phyloP scores from a whole-genome alignment of 2,113 vertebrate species.

The Electrona antarctica region DNA sequence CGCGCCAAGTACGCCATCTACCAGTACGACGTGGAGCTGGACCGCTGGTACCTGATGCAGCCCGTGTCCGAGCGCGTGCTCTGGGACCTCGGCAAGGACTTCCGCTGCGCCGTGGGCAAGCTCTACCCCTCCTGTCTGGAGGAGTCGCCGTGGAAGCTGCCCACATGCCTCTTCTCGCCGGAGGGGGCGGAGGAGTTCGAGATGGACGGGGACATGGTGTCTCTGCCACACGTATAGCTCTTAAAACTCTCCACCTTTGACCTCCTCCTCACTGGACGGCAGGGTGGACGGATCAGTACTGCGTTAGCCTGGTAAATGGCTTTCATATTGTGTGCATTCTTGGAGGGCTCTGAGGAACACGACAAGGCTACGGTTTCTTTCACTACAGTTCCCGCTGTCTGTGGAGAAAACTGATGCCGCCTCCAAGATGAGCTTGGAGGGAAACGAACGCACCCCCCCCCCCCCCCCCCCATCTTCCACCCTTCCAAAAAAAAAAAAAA shows the following conservation, averaged over 20 bases:
- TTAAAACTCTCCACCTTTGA: background rate
- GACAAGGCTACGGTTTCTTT: background rate
- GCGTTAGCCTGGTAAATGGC: conserved; percentile 29
- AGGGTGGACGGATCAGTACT: conserved; percentile 3
- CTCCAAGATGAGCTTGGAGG: conserved; percentile 19
- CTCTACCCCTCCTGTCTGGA: conserved; percentile 98
- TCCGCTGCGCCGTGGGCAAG: conserved; percentile 95
- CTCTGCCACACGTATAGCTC: conserved; percentile 88
- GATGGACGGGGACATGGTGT: conserved; percentile 91
- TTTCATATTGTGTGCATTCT: conserved; percentile 26
- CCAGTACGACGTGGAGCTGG: conserved; percentile 90
- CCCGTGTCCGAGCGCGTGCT: conserved; percentile 94
- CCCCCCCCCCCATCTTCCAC: conserved; percentile 25
- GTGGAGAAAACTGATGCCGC: background rate
- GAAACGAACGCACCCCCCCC: conserved; percentile 13
- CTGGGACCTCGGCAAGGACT: conserved; percentile 95
- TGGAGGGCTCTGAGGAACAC: conserved; percentile 33
- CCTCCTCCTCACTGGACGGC: conserved; percentile 27
- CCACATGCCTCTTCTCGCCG: conserved; percentile 92
- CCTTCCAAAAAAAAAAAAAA: conserved; percentile 15
- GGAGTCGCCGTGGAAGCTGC: conserved; percentile 97
- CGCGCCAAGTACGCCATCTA: conserved; percentile 94
- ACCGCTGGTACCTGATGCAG: conserved; percentile 93
- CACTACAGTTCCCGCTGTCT: conserved; percentile 5
- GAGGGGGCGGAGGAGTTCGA: conserved; percentile 93